Base-by-base conservation (phyloP, 1,140 invertebrate species). In the Heliconius congener region DNA sequence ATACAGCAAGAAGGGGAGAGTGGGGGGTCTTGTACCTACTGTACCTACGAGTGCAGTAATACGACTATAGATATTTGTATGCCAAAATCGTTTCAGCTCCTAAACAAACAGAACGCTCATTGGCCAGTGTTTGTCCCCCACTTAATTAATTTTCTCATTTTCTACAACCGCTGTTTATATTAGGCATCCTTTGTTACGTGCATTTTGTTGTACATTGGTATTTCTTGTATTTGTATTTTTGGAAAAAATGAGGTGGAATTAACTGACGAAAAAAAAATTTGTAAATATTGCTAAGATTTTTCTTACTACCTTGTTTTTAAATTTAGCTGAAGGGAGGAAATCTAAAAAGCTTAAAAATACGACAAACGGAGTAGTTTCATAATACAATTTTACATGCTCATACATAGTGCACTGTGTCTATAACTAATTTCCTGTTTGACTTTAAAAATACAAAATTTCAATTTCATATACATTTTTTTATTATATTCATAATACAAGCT, bases 101-200 rank as follows among this genome's bases (percentile, higher is more conserved):
- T 89, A 90, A 90, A 89, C 85, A 90, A 90, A 89, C 87, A 88
- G 80, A 82, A 73, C 83, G 79, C 81, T 86, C 87, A 90, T 88
- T 90, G 88, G 86, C 87, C 86, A 81, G 77, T 89, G 87, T 89
- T 90, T 89, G 88, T 88, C 84, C 80, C 82, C 82, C 86, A 88
- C 81, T 89, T 91, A 90, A 91, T 91, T 90, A 90, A 90, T 90
- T 90, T 91, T 90, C 88, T 90, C 88, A 88, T 91, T 90, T 91
- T 85, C 88, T 87, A 85, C 83, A 84, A 76, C 76, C 81, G 70
- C 72, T 76, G 82, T 75, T 75, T 79, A 60, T 37, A 73, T 73
- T 73, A 27, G 76, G 18, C 2, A 39, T n/a, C 34, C 71, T 30
- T 30, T 66, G 60, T 66, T 66, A 66, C 60, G 60, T 66, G 5